These are phyloP conservation scores for Nasua narica DNA, from an alignment of 2,797 vertebrate genomes.

Conservation along the genomic window DNA sequence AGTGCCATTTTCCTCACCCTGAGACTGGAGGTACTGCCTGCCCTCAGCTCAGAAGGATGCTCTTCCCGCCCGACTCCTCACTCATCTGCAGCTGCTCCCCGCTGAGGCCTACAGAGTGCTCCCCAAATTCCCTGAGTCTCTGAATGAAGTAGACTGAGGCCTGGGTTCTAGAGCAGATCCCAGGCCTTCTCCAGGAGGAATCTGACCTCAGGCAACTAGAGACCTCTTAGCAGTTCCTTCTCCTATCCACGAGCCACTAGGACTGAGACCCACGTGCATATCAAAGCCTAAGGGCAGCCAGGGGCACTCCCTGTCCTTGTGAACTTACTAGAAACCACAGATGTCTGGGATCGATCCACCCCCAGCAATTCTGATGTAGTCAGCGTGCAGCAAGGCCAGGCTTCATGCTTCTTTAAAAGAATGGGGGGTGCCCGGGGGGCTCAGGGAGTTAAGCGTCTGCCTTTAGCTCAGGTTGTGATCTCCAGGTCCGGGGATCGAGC, in stretches of 20 bases:
- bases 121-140: neutral
- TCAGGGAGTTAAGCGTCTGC: neutral
- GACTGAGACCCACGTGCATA: neutral
- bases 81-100: neutral
- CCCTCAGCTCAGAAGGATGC: neutral
- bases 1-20: neutral
- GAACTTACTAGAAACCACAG: neutral
- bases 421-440: neutral
- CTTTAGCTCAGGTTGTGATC: neutral
- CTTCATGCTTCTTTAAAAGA: neutral
- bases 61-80: neutral
- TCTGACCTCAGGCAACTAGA: neutral
- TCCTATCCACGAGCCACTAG: neutral
- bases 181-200: neutral
- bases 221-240: neutral
- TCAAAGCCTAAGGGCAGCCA: neutral
- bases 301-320: neutral
- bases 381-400: neutral
- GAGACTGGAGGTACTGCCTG: neutral
- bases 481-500: no score
- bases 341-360: neutral
- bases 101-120: neutral
- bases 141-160: neutral
- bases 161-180: neutral
- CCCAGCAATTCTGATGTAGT: neutral